These are phyloP conservation scores for Blera fallax DNA, from an alignment of 2,888 invertebrate genomes.

Conservation along the genomic window DNA sequence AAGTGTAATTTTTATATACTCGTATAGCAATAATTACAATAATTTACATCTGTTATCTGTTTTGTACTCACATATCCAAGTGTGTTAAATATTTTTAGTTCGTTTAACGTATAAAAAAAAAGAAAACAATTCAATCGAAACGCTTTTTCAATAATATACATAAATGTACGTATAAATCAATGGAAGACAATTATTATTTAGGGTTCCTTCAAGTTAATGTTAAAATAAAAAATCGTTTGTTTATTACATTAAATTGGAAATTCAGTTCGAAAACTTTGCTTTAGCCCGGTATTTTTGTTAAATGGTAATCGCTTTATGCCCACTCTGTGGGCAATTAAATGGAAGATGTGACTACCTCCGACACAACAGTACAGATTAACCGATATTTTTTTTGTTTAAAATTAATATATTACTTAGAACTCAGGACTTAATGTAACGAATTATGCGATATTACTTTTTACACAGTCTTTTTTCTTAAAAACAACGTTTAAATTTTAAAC, in stretches of 20 bases:
- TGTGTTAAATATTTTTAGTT: background rate
- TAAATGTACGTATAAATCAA: conserved; percentile 31
- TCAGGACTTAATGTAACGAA: conserved; percentile 41
- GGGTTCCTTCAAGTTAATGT: background rate
- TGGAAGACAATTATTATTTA: conserved; percentile 59
- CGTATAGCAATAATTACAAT: conserved; percentile 15
- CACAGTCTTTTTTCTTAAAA: conserved; percentile 70
- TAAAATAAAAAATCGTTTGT: background rate
- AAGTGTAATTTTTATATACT: background rate
- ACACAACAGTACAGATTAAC: conserved; percentile 30
- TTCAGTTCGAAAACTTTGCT: conserved; percentile 48
- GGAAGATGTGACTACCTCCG: background rate
- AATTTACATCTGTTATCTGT: conserved; percentile 43
- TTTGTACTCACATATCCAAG: conserved; percentile 54
- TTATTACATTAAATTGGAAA: background rate
- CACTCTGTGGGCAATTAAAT: background rate
- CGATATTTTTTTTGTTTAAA: conserved; percentile 27
- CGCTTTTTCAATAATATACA: background rate
- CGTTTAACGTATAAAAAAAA: background rate
- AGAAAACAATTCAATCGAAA: background rate
- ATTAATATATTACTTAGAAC: conserved; percentile 27
- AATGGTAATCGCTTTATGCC: background rate
- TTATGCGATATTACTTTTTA: conserved; percentile 67
- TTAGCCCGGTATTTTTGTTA: conserved; percentile 50
- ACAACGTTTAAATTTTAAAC: conserved; percentile 64